Evolutionary conservation across 2,888 invertebrate genomes (phyloP), one percentile per base, ranked within the genome.

Genomic region (Seira ritae): DNA sequence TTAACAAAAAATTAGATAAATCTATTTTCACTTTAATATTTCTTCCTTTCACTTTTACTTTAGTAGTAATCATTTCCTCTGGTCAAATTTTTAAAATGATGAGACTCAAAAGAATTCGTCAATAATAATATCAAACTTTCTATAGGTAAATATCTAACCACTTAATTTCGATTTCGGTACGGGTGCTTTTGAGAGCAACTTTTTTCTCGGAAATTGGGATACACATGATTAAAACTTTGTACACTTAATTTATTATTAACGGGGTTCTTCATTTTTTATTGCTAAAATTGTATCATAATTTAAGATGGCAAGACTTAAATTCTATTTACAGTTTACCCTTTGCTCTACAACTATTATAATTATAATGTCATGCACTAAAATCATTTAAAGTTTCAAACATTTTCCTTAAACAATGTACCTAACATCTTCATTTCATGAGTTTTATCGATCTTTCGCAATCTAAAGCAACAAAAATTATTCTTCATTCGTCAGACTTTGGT

Each of bases 391-490:
- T 12, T 12, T 12, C 12, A 42, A 42, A 55, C 17, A 55, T 55
- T 55, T 55, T 12, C 6, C 42, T 12, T 6, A 42, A 12, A 8
- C n/a, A n/a, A 31, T 4, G 31, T 31, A 31, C 31, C 2, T 31
- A 2, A 31, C 31, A 31, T 31, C 8, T 31, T 31, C 31, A 31
- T 31, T 31, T 31, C 31, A 4, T 31, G 2, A 31, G 8, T 4
- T n/a, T 31, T 8, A 31, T 31, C 8, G 31, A 31, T 31, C 31
- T 31, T 31, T 42, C 42, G 12, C 42, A 55, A 55, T 8, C 1
- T 55, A 55, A 55, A 55, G n/a, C 55, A 55, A 3, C 55, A 55
- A 55, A 55, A 55, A n/a, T 55, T 55, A 55, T 55, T 55, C 15
- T 31, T 31, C 31, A 4, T 31, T 12, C 55, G 17, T 55, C 55